Percentiles rank a stretch among this genome's conserved stretches.
These are phyloP conservation scores for Tupaia tana DNA, from an alignment of 2,113 vertebrate genomes.

Conservation along the genomic window DNA sequence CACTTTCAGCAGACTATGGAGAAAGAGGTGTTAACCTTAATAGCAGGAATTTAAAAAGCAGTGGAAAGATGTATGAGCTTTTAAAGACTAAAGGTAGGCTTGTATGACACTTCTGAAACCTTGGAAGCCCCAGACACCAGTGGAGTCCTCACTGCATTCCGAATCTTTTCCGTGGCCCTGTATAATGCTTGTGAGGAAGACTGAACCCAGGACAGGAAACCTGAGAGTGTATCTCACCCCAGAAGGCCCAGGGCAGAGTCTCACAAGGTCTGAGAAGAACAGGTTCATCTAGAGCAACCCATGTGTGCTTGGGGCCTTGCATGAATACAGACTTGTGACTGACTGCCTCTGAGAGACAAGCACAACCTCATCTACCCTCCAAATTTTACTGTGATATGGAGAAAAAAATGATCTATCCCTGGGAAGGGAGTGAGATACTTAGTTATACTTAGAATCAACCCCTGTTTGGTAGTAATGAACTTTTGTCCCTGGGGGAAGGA, in stretches of 20 bases:
- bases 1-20: not conserved
- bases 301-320: not conserved
- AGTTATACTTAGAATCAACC: not conserved
- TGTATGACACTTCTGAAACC: not conserved
- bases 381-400: not conserved
- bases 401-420: not conserved
- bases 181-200: not conserved
- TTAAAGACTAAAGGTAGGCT: not conserved
- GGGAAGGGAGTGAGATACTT: not conserved
- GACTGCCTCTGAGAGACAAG: not conserved
- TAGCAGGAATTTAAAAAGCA: not conserved
- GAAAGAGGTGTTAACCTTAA: not conserved
- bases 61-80: not conserved
- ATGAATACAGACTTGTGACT: not conserved
- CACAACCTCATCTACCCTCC: not conserved
- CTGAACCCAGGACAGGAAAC: accelerated
- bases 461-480: not conserved
- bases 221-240: accelerated
- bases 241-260: not conserved
- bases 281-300: not conserved
- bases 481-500: not conserved
- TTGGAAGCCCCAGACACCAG: not conserved
- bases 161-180: not conserved
- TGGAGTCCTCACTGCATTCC: not conserved
- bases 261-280: accelerated